Percentiles rank a stretch among this genome's conserved stretches.
Conservation (phyloP, 2,113 vertebrate genomes). For the Tauraco erythrolophus region DNA sequence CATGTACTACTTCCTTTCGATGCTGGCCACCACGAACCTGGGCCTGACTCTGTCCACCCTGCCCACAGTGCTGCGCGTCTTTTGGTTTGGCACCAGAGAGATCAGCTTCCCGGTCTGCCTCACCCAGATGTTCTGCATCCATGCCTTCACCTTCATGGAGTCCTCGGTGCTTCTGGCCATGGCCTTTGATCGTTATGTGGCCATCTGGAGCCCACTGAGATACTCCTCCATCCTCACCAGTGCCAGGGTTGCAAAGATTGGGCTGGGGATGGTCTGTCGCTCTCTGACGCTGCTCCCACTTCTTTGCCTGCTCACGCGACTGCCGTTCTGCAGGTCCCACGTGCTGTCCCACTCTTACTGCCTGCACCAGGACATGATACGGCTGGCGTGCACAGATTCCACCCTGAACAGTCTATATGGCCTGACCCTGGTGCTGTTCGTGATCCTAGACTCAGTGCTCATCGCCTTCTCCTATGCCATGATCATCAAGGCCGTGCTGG, state of each 20-base stretch:
- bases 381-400: not conserved
- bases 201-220: slow-evolving; percentile 9
- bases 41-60: not conserved
- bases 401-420: not conserved
- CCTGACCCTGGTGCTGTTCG: not conserved
- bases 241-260: not conserved
- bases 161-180: not conserved
- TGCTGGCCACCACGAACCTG: not conserved
- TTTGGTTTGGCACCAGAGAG: not conserved
- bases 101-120: not conserved
- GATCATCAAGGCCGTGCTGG: not conserved
- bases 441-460: not conserved
- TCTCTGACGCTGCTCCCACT: not conserved
- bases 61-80: not conserved
- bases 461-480: not conserved
- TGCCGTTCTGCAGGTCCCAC: not conserved
- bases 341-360: slow-evolving; percentile 17
- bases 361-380: slow-evolving; percentile 1
- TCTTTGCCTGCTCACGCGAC: not conserved
- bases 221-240: slow-evolving; percentile 38
- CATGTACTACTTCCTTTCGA: not conserved
- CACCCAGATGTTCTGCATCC: slow-evolving; percentile 8
- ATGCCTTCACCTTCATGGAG: not conserved
- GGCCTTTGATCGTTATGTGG: not conserved
- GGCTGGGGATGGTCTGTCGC: not conserved